Percentiles rank a stretch among this genome's conserved stretches.
Evolutionary conservation across 2,888 invertebrate species (phyloP).

Genomic region (Empis livida): DNA sequence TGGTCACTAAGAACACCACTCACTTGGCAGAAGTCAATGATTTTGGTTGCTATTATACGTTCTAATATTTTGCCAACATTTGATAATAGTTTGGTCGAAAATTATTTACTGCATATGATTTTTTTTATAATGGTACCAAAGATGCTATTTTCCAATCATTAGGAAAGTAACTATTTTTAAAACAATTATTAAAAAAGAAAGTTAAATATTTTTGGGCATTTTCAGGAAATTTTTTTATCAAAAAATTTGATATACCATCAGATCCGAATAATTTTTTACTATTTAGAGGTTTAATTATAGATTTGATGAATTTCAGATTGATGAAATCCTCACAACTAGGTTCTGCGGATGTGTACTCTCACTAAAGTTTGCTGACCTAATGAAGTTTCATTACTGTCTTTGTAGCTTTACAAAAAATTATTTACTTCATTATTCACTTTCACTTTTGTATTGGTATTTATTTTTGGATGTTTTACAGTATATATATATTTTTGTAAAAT

Average conservation of each 20-base stretch:
- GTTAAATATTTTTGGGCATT: neutral
- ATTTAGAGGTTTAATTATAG: neutral
- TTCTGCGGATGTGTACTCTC: too few relatives aligned
- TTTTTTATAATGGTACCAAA: constrained; percentile 1
- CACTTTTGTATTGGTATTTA: too few relatives aligned
- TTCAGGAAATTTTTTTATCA: neutral
- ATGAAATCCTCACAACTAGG: neutral
- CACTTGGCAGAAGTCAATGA: neutral
- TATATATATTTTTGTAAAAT: too few relatives aligned
- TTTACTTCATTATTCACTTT: too few relatives aligned
- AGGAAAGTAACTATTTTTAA: constrained; percentile 3
- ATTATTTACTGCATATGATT: too few relatives aligned
- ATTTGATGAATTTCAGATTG: neutral
- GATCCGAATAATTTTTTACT: neutral
- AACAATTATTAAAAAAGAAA: constrained; percentile 3
- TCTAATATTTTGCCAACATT: neutral
- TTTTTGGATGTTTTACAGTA: too few relatives aligned
- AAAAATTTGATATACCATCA: constrained; percentile 1
- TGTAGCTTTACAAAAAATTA: too few relatives aligned
- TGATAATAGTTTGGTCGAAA: too few relatives aligned
- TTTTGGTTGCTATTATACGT: neutral
- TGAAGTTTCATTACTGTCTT: too few relatives aligned
- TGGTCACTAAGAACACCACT: too few relatives aligned
- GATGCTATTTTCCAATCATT: constrained; percentile 1
- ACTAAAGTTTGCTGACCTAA: too few relatives aligned